phyloP scores from a whole-genome alignment of 2,888 invertebrate genomes.

The Cheilosia soror region DNA sequence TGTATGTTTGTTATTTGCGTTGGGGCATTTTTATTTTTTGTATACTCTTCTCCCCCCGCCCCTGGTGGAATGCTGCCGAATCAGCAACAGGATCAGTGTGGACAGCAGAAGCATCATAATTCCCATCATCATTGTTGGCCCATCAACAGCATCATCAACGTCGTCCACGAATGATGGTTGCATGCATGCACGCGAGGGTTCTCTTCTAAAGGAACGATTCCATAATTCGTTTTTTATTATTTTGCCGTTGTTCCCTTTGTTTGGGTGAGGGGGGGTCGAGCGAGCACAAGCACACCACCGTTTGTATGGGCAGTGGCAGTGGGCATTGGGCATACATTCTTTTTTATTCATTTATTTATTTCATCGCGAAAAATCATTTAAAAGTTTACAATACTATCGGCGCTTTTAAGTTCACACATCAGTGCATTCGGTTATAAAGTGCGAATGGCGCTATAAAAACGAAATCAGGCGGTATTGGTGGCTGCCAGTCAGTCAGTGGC shows the following conservation, averaged over 20 bases:
- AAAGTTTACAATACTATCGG: constrained; percentile 81
- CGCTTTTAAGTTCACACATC: constrained; percentile 83
- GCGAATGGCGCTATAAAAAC: constrained; percentile 77
- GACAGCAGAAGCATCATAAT: constrained; percentile 71
- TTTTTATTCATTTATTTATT: constrained; percentile 65
- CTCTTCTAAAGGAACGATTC: constrained; percentile 34
- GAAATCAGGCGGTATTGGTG: constrained; percentile 22
- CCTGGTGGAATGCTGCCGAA: constrained; percentile 32
- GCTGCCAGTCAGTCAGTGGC: constrained; percentile 24
- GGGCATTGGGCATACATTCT: constrained; percentile 10
- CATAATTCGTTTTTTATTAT: constrained; percentile 74
- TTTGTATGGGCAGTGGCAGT: not conserved
- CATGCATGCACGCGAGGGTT: constrained; percentile 47
- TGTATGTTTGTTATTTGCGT: constrained; percentile 10
- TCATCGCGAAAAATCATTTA: constrained; percentile 80
- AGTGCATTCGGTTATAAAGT: constrained; percentile 78
- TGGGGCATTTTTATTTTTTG: not conserved
- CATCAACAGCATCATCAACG: constrained; percentile 64
- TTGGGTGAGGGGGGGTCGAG: constrained; percentile 1
- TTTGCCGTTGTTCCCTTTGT: constrained; percentile 54
- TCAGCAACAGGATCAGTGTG: constrained; percentile 67
- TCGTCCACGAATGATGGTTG: constrained; percentile 42
- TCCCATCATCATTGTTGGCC: constrained; percentile 60
- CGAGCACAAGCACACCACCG: not conserved
- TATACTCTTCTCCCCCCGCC: not conserved